Evolutionary conservation across 1,140 invertebrate genomes (phyloP).

Genomic region (Calephelis virginiensis): DNA sequence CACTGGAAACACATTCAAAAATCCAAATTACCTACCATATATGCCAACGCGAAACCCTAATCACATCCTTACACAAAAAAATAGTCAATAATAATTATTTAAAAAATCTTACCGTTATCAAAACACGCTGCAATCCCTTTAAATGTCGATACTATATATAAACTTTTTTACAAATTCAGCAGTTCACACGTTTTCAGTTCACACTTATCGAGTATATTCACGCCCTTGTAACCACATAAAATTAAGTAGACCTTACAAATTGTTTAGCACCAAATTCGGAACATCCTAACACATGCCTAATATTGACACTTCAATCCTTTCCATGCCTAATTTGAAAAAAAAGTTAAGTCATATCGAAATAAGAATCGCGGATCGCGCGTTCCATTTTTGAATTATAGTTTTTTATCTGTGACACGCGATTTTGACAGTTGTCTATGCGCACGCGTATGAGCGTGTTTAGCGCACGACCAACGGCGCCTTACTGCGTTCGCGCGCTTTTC

Average conservation of each 20-base stretch:
- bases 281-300: slow-evolving; percentile 51
- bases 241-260: slow-evolving; percentile 63
- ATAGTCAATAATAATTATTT: too few species aligned
- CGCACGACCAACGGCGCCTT: slow-evolving; percentile 65
- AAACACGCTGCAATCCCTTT: slow-evolving; percentile 1
- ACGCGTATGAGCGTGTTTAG: slow-evolving; percentile 67
- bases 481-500: slow-evolving; percentile 77
- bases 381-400: slow-evolving; percentile 52
- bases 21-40: too few species aligned
- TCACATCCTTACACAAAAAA: too few species aligned
- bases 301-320: slow-evolving; percentile 43
- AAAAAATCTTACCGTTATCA: not conserved
- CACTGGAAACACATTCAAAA: too few species aligned
- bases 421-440: slow-evolving; percentile 54
- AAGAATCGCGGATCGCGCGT: slow-evolving; percentile 44
- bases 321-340: slow-evolving; percentile 29
- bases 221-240: slow-evolving; percentile 70
- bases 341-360: slow-evolving; percentile 50
- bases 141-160: slow-evolving; percentile 1
- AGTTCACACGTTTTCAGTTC: slow-evolving; percentile 65
- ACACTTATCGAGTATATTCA: slow-evolving; percentile 69
- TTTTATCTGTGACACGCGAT: slow-evolving; percentile 47
- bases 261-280: slow-evolving; percentile 68
- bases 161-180: slow-evolving; percentile 33
- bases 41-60: too few species aligned